Percentiles rank a stretch among this genome's conserved stretches.
Conservation (phyloP, 2,113 vertebrate genomes). For the Tragelaphus strepsiceros region DNA sequence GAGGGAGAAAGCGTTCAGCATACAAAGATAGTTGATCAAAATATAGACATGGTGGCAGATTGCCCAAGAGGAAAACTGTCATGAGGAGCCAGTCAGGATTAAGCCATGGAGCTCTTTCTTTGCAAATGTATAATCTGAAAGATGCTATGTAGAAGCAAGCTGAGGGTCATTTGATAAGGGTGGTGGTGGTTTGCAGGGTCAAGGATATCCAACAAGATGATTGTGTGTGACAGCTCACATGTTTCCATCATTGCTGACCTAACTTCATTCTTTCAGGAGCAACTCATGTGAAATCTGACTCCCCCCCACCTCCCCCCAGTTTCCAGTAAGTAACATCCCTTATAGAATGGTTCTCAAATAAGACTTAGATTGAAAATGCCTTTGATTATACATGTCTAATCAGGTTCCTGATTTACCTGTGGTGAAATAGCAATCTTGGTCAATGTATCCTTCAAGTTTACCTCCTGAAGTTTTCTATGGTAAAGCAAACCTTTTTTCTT, state of each 20-base stretch:
- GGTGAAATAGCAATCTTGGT: not conserved
- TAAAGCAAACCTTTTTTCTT: not conserved
- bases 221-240: not conserved
- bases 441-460: not conserved
- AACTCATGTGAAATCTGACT: not conserved
- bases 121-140: not conserved
- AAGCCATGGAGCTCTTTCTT: not conserved
- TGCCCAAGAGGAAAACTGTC: not conserved
- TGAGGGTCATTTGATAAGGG: not conserved
- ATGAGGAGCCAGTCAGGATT: not conserved
- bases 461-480: not conserved
- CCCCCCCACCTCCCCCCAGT: no score
- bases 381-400: not conserved
- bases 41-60: no score
- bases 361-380: not conserved
- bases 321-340: not conserved
- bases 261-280: not conserved
- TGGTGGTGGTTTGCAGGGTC: not conserved
- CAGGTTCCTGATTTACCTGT: not conserved
- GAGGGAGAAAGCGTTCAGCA: accelerated
- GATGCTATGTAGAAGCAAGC: not conserved
- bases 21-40: not conserved
- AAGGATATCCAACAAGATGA: not conserved
- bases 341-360: not conserved
- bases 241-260: not conserved